A percentile compares a stretch with the other conserved stretches of the same genome.
Conservation (phyloP, 1,140 invertebrate species). For the Campoletis sonorensis region DNA sequence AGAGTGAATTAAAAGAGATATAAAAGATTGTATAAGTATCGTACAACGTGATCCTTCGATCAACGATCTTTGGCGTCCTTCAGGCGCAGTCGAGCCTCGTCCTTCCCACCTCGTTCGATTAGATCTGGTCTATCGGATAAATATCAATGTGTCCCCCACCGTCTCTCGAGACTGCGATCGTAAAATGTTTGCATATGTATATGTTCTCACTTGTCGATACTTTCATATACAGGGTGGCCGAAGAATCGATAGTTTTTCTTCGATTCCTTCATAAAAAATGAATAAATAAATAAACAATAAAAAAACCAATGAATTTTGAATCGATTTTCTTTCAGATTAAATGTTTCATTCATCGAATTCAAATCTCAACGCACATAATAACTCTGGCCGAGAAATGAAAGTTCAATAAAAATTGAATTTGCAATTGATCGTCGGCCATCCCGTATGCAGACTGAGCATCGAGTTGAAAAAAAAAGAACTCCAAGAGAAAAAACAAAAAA, state of each 20-base stretch:
- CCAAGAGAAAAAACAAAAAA: too few species aligned
- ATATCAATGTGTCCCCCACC: not conserved
- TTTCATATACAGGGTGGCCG: not conserved
- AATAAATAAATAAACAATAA: too few species aligned
- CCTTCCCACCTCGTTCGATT: not conserved
- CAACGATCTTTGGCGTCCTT: constrained; percentile 4
- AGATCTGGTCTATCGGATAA: not conserved
- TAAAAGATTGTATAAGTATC: not conserved
- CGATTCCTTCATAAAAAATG: too few species aligned
- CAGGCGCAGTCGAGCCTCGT: not conserved
- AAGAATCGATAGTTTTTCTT: too few species aligned
- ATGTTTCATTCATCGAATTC: too few species aligned
- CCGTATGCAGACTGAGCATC: not conserved
- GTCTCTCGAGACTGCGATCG: not conserved
- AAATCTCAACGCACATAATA: too few species aligned
- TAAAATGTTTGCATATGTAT: not conserved
- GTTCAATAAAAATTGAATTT: not conserved
- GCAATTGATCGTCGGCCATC: too few species aligned
- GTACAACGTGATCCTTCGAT: not conserved
- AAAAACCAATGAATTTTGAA: too few species aligned
- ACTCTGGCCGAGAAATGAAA: too few species aligned
- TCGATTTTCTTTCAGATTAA: too few species aligned
- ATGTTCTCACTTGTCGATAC: not conserved
- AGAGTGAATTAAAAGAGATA: not conserved
- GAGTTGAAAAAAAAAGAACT: not conserved